Conservation (phyloP, 2,113 vertebrate genomes). For the Archilochus colubris region DNA sequence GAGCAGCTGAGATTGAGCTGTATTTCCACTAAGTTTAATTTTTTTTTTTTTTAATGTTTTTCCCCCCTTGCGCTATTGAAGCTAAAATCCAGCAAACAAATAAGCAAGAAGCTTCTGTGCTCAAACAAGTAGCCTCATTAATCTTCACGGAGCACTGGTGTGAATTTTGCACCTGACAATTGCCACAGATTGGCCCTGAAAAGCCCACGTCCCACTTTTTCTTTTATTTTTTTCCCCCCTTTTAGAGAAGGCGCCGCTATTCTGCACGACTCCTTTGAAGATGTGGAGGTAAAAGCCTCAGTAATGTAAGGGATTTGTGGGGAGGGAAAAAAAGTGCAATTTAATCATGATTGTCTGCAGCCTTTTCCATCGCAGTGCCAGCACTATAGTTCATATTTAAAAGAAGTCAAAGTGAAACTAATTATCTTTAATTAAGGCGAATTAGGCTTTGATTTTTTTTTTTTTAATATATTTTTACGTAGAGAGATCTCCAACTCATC, state of each 20-base stretch:
- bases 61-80: background rate
- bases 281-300: background rate
- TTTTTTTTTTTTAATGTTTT: background rate
- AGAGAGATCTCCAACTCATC: constrained; percentile 54
- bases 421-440: constrained; percentile 80
- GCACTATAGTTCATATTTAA: constrained; percentile 61
- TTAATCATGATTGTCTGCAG: constrained; percentile 8
- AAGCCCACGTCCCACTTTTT: background rate
- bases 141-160: background rate
- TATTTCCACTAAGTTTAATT: background rate
- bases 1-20: background rate
- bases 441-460: constrained; percentile 69
- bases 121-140: background rate
- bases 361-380: constrained; percentile 45
- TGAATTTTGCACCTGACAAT: background rate
- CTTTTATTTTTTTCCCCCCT: background rate
- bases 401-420: constrained; percentile 77
- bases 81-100: background rate
- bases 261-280: background rate
- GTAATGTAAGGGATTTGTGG: background rate
- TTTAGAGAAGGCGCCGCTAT: background rate
- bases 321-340: constrained; percentile 11
- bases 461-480: constrained; percentile 66
- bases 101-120: background rate
- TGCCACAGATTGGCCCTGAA: background rate